Evolutionary conservation across 2,888 invertebrate species (phyloP).

Genomic region (Euzophera pinguis): DNA sequence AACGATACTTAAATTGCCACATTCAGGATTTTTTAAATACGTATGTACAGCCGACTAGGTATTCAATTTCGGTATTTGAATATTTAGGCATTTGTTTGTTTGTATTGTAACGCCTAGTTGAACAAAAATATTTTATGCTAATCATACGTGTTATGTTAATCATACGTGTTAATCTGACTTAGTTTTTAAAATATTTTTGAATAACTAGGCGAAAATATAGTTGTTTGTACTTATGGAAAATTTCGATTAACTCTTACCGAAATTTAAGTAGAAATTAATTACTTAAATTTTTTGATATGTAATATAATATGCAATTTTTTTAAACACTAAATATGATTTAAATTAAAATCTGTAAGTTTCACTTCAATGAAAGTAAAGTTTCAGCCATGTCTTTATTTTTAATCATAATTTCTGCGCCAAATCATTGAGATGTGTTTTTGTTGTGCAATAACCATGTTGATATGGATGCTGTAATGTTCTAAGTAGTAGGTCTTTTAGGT

Average conservation of each 20-base stretch:
- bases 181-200: no score
- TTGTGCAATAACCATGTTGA: slow-evolving; percentile 44
- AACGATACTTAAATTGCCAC: neutral
- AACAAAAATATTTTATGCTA: no score
- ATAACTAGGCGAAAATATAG: neutral
- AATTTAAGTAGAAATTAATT: no score
- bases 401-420: slow-evolving; percentile 24
- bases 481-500: slow-evolving; percentile 35
- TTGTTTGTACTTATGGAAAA: neutral
- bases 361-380: no score
- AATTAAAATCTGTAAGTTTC: no score
- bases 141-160: no score
- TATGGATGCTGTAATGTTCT: slow-evolving; percentile 30
- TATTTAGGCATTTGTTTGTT: neutral
- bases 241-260: no score
- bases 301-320: no score
- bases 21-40: neutral
- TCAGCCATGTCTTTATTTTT: slow-evolving; percentile 13
- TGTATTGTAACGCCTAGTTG: no score
- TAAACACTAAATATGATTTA: no score
- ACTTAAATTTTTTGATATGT: no score
- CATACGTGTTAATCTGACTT: no score
- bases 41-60: neutral
- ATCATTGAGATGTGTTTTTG: slow-evolving; percentile 33
- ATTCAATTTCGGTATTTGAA: neutral